Evolutionary conservation across 92 coral and sea anemone genomes (phyloP).

Genomic region (Meandrina meandrites): DNA sequence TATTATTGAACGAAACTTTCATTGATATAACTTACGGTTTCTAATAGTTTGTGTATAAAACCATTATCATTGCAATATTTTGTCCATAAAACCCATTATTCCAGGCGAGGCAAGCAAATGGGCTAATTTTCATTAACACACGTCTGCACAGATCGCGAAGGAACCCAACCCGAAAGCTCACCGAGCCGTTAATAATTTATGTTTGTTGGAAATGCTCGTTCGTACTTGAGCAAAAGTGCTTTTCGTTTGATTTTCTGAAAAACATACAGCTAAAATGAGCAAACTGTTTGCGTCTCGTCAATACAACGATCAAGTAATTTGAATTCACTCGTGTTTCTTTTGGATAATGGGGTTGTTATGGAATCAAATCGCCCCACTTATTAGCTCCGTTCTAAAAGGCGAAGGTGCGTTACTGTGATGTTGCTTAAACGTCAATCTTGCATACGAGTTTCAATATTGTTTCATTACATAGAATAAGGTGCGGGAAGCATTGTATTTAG

Average conservation of each 20-base stretch:
- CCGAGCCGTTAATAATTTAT: background rate
- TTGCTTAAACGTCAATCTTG: background rate
- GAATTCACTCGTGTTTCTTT: slow-evolving; percentile 26
- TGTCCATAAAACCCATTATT: slow-evolving; percentile 17
- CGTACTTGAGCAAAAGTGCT: background rate
- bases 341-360: slow-evolving; percentile 21
- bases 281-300: slow-evolving; percentile 1
- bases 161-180: background rate
- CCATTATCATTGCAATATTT: slow-evolving; percentile 1
- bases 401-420: background rate
- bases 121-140: slow-evolving; percentile 20
- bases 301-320: background rate
- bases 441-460: background rate
- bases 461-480: background rate
- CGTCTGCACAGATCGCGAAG: background rate
- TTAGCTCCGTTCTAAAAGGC: background rate
- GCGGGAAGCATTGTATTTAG: background rate
- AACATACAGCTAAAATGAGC: background rate
- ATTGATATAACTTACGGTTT: slow-evolving; percentile 7
- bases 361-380: slow-evolving; percentile 5
- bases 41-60: slow-evolving; percentile 24
- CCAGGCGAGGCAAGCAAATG: slow-evolving; percentile 23
- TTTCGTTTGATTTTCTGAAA: background rate
- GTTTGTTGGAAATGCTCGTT: background rate
- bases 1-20: background rate